Evolutionary conservation across 2,888 invertebrate genomes (phyloP).

Genomic region (Sisyra nigra): DNA sequence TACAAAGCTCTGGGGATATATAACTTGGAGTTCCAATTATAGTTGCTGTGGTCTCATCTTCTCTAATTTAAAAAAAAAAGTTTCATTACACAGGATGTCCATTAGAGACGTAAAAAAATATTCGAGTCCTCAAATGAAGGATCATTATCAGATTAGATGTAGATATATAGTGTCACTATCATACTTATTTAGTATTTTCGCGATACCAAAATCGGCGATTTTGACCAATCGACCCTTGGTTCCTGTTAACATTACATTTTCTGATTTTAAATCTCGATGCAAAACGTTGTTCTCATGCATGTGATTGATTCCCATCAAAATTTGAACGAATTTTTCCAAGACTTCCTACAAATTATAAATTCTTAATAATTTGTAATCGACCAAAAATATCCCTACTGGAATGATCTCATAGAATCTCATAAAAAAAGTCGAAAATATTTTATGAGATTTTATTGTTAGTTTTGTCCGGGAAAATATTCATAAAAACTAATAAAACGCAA

Average conservation of each 20-base stretch:
- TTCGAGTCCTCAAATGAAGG: not conserved
- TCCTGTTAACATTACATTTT: constrained; percentile 66
- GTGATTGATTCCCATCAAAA: constrained; percentile 60
- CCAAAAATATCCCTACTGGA: too few species aligned
- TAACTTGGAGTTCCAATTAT: constrained; percentile 70
- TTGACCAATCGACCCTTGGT: constrained; percentile 49
- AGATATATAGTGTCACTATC: constrained; percentile 2
- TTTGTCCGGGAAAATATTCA: too few species aligned
- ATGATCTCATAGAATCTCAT: too few species aligned
- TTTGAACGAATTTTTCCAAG: constrained; percentile 51
- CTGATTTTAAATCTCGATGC: constrained; percentile 71
- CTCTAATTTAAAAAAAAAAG: too few species aligned
- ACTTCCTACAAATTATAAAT: constrained; percentile 45
- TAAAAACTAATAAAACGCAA: too few species aligned
- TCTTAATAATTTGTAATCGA: too few species aligned
- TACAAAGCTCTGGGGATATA: constrained; percentile 71
- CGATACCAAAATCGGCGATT: constrained; percentile 76
- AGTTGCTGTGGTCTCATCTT: constrained; percentile 37
- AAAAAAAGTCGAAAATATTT: too few species aligned
- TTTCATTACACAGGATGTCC: too few species aligned
- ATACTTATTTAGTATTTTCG: constrained; percentile 51
- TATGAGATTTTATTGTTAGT: too few species aligned
- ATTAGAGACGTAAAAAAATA: too few species aligned
- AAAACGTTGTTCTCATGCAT: constrained; percentile 64
- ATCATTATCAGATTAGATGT: constrained; percentile 4